Base-by-base conservation (phyloP, 2,113 vertebrate species). In the Campylomormyrus tamandua region DNA sequence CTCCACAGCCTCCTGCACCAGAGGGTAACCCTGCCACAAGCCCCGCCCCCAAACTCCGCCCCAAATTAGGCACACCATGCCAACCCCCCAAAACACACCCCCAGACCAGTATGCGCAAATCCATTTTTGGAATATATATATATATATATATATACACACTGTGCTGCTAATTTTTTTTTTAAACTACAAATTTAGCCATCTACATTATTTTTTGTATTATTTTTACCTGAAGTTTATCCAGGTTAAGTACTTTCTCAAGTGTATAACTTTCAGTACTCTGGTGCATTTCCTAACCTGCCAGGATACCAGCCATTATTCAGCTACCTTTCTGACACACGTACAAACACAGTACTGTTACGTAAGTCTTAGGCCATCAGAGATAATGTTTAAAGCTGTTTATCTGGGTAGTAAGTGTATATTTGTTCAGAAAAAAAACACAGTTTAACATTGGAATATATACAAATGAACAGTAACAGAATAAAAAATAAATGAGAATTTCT, bases 1-100 rank as follows among this genome's bases (percentile, higher is more conserved):
- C 94, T 97, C 19, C 91, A 95, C 19, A 90, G 39, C 50, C 56
- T 95, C n/a, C 92, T 96, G 58, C 94, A 95, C 86, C 92, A 21
- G 3, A 91, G 89, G 92, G 94, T 91, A 70, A 90, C 88, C 27
- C 49, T 49, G 74, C 58, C 58, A 10, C 7, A 66, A 27, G 9
- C 70, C 70, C 70, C 70, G 10, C 66, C 27, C 66, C 66, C 10
- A 27, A 31, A 0, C 66, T 9, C 1, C 66, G 0, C 66, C 66
- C 70, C 31, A 27, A 35, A 31, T 27, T 5, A 17, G 11, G 11
- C n/a, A 70, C 62, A 13, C 62, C 10, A 35, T 13, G 31, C 49
- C 13, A 50, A 50, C 49, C 49, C 49, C 9, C 24, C n/a, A 35
- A 70, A 70, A 11, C 27, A 10, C 9, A 31, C 66, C 24, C 58